Evolutionary conservation across 2,888 invertebrate species (phyloP).

Genomic region (Rhamnusium bicolor): DNA sequence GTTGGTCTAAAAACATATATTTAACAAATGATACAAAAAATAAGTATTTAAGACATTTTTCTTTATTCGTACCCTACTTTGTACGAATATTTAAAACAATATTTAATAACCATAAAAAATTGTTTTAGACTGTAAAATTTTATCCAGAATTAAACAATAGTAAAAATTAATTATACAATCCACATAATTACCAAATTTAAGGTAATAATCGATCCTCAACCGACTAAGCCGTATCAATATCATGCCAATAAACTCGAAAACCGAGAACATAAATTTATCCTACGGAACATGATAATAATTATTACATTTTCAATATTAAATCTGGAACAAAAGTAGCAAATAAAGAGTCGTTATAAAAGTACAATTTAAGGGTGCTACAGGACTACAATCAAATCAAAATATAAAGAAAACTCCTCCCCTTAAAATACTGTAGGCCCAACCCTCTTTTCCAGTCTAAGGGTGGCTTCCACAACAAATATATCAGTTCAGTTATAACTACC

Average conservation of each 20-base stretch:
- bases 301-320: constrained; percentile 49
- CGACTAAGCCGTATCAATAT: constrained; percentile 23
- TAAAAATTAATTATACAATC: no score
- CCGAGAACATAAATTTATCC: constrained; percentile 45
- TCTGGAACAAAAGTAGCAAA: constrained; percentile 29
- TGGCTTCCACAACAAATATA: constrained; percentile 62
- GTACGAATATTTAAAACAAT: no score
- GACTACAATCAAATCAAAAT: constrained; percentile 50
- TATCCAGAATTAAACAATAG: no score
- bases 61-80: no score
- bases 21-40: no score
- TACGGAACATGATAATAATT: constrained; percentile 51
- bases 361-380: constrained; percentile 52
- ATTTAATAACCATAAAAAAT: no score
- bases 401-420: constrained; percentile 63
- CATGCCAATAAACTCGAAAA: constrained; percentile 36
- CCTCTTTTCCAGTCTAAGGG: constrained; percentile 65
- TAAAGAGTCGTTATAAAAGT: constrained; percentile 51
- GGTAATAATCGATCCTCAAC: not conserved
- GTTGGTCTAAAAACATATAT: no score
- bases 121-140: no score
- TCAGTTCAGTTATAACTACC: constrained; percentile 59
- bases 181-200: not conserved
- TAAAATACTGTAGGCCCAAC: constrained; percentile 54
- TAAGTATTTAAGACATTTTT: no score